phyloP scores from a whole-genome alignment of 2,888 invertebrate species.

The Hybos culiciformis region DNA sequence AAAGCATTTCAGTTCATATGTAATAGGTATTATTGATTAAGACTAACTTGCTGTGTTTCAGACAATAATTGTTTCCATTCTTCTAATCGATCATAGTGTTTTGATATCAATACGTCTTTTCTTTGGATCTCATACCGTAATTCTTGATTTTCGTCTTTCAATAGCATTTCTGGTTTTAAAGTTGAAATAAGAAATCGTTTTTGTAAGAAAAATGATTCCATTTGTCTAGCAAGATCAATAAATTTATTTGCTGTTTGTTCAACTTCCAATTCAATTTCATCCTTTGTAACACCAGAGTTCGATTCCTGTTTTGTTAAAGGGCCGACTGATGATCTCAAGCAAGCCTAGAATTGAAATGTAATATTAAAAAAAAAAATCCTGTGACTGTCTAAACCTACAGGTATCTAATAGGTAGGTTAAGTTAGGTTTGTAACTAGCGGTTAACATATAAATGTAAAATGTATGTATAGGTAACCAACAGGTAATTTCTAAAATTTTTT shows the following conservation, averaged over 20 bases:
- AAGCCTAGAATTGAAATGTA: too few species aligned
- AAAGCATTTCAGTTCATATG: too few species aligned
- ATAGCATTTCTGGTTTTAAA: slow-evolving; percentile 78
- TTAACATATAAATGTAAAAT: too few species aligned
- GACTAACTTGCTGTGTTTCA: slow-evolving; percentile 38
- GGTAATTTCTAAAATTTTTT: too few species aligned
- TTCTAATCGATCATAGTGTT: slow-evolving; percentile 80
- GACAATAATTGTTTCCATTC: slow-evolving; percentile 81
- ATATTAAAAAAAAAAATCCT: too few species aligned
- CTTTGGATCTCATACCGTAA: slow-evolving; percentile 67
- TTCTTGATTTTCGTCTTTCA: slow-evolving; percentile 85
- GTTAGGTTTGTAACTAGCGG: too few species aligned
- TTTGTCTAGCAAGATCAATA: slow-evolving; percentile 80
- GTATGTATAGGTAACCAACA: too few species aligned
- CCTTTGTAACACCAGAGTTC: slow-evolving; percentile 65
- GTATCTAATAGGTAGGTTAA: too few species aligned
- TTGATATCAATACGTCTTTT: slow-evolving; percentile 77
- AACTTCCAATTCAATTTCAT: slow-evolving; percentile 75
- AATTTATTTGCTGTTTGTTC: slow-evolving; percentile 72
- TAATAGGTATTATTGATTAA: too few species aligned
- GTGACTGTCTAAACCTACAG: too few species aligned
- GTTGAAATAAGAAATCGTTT: slow-evolving; percentile 81
- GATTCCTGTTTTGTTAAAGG: slow-evolving; percentile 74
- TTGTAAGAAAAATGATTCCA: slow-evolving; percentile 89
- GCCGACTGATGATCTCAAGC: too few species aligned